Base-by-base conservation (phyloP, 1,140 invertebrate species). In the Psilanteris sp. region DNA sequence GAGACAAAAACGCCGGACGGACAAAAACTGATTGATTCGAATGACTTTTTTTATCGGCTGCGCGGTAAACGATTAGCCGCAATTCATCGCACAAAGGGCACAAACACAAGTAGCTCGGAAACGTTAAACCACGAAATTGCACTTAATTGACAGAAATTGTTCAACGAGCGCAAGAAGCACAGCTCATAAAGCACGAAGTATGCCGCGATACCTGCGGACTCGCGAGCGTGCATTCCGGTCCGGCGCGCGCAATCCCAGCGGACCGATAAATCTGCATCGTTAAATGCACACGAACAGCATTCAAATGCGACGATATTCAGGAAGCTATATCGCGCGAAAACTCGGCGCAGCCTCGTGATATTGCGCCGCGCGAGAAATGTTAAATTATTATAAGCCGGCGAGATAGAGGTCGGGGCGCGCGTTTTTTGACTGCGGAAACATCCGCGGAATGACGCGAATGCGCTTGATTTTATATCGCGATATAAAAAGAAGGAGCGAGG, bases 181-280 rank as follows among this genome's bases (percentile, higher is more conserved):
- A 67, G 70, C 61, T 75, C 81, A 73, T 81, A 80, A 83, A 85
- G 54, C 75, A 81, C 71, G 13, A 72, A 78, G 74, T 78, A 83
- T 83, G 78, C 77, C 70, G 55, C 44, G 77, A 75, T 81, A 76
- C 31, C 54, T 48, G 54, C 34, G 16, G 31, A 46, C 39, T 55
- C 54, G 26, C 43, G 27, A 70, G 11, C 41, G 66, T 54, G 59
- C 62, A 79, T 82, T 80, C 78, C 70, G 73, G 80, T 77, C 43
- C 74, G 41, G 26, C 55, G 46, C 41, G 52, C 13, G 44, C 66
- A 13, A 36, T 44, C 54, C 27, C 52, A 44, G 24, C 32, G 62
- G 59, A 59, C 62, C 71, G 71, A 74, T 74, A 67, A 74, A 67
- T 74, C 54, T 61, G 41, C 71, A 67, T 74, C 62, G 54, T 62